phyloP scores from a whole-genome alignment of 2,888 invertebrate genomes.

The Drosophila tanythrix region DNA sequence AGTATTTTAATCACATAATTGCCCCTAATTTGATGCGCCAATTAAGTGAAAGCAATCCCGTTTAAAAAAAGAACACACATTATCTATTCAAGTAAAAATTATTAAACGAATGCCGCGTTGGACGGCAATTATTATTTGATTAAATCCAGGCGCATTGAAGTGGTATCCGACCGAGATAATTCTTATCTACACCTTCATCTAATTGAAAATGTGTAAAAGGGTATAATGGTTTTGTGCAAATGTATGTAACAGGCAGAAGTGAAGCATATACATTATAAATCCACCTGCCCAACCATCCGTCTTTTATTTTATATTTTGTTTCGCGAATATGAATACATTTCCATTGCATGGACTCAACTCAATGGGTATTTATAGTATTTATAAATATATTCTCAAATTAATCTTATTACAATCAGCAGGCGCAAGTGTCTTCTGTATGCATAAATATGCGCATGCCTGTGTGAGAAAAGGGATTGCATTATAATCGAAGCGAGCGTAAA shows the following conservation, averaged over 20 bases:
- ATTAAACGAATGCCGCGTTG: slow-evolving; percentile 5
- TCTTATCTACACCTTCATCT: not conserved
- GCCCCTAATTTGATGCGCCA: slow-evolving; percentile 69
- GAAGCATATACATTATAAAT: not conserved
- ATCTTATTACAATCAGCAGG: not conserved
- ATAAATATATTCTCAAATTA: not conserved
- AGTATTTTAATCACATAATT: slow-evolving; percentile 69
- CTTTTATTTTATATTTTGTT: not conserved
- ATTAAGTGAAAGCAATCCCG: slow-evolving; percentile 47
- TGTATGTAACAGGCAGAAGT: not conserved
- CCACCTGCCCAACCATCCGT: not conserved
- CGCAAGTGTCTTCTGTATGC: not conserved
- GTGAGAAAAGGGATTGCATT: too few species aligned
- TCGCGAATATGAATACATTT: not conserved
- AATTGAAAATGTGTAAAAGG: not conserved
- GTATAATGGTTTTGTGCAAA: not conserved
- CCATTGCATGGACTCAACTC: not conserved
- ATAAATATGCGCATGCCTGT: not conserved
- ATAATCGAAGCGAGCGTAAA: not conserved
- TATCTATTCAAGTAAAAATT: not conserved
- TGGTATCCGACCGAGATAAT: not conserved
- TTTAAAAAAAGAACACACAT: slow-evolving; percentile 19
- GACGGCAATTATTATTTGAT: slow-evolving; percentile 26
- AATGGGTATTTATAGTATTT: not conserved
- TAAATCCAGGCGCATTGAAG: not conserved